Evolutionary conservation across 2,888 invertebrate species (phyloP).

Genomic region (Pyrrhosoma nymphula): DNA sequence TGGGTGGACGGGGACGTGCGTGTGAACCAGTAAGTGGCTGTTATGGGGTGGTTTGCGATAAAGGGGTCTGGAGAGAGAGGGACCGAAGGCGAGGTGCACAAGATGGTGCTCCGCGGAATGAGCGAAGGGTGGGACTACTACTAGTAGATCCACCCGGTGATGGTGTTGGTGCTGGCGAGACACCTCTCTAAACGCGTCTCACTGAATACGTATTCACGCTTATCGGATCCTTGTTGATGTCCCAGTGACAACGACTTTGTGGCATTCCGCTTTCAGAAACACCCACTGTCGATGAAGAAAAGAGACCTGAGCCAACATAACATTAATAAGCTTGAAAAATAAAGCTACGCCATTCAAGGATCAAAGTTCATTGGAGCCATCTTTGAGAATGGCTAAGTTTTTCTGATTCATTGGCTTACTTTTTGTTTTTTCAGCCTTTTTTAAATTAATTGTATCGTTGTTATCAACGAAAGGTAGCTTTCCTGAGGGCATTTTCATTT

Average conservation of each 20-base stretch:
- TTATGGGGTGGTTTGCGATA: not conserved
- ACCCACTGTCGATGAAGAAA: not conserved
- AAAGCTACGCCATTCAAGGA: not conserved
- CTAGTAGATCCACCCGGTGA: not conserved
- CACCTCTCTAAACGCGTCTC: not conserved
- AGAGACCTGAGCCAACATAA: not conserved
- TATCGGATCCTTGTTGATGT: not conserved
- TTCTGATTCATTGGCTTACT: too few relatives aligned
- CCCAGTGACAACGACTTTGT: not conserved
- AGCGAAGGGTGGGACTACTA: not conserved
- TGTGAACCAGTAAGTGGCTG: slow-evolving; percentile 8
- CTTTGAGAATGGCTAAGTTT: too few relatives aligned
- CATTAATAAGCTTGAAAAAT: not conserved
- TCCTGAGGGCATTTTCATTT: too few relatives aligned
- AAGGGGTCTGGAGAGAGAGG: not conserved
- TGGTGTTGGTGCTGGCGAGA: not conserved
- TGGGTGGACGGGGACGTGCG: not conserved
- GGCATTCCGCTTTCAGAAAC: not conserved
- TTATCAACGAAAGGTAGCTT: too few relatives aligned
- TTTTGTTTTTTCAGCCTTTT: too few relatives aligned
- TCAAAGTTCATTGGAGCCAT: not conserved
- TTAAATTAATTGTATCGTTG: too few relatives aligned
- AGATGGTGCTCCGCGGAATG: not conserved
- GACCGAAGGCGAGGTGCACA: not conserved
- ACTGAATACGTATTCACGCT: not conserved